These are phyloP conservation scores for Hemithea aestivaria DNA, from an alignment of 2,888 invertebrate species.

Conservation along the genomic window DNA sequence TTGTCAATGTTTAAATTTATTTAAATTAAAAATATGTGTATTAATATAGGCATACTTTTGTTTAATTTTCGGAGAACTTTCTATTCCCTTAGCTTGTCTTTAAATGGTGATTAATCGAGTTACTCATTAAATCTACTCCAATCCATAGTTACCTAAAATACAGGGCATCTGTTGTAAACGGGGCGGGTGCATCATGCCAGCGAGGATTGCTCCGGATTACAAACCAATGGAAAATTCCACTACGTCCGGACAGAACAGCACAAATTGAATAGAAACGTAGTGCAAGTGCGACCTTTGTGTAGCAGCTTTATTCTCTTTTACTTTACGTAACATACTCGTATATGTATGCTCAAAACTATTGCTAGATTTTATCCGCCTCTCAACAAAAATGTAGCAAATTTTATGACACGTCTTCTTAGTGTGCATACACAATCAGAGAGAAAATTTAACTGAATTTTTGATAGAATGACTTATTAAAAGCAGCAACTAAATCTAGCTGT, in stretches of 20 bases:
- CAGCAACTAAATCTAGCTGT: neutral
- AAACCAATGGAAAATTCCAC: conserved; percentile 58
- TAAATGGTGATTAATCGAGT: too few species aligned
- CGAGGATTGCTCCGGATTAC: conserved; percentile 54
- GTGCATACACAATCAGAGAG: too few species aligned
- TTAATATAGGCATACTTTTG: too few species aligned
- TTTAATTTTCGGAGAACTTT: too few species aligned
- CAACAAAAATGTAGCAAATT: too few species aligned
- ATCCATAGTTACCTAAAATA: conserved; percentile 3
- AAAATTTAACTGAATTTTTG: neutral
- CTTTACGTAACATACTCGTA: conserved; percentile 14
- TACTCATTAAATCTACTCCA: neutral
- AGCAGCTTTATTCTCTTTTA: conserved; percentile 39
- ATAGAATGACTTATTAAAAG: neutral
- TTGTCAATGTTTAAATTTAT: too few species aligned
- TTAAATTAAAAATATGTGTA: too few species aligned
- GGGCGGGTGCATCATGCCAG: conserved; percentile 12
- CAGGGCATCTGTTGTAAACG: conserved; percentile 10
- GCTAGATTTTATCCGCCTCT: conserved; percentile 3
- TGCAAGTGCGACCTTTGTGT: conserved; percentile 45
- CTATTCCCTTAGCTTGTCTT: too few species aligned
- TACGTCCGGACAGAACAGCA: conserved; percentile 44
- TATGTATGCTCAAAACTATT: conserved; percentile 3
- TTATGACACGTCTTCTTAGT: too few species aligned
- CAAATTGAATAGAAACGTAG: conserved; percentile 60